Evolutionary conservation across 2,797 vertebrate species (phyloP), one percentile per base, ranked within the genome.

Genomic region (Acestrorhynchus altus): DNA sequence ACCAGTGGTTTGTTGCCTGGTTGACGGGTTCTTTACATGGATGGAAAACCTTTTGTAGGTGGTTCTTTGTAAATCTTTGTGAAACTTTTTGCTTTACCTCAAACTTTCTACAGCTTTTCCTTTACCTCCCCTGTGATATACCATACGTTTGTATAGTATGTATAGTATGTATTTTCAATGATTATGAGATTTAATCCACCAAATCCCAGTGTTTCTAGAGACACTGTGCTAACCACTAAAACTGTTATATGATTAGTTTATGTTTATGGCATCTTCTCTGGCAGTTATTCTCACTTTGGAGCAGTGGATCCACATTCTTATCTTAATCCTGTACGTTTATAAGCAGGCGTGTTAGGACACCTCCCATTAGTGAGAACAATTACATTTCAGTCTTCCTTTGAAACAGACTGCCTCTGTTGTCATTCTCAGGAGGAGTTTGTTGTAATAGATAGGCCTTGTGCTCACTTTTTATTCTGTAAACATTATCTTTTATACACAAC

Each of bases 261-360:
- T 6, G 54, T 67, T 59, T n/a, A 40, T 73, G 12, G 42, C 26
- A 44, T 16, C 26, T 59, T 16, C 42, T 42, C 22, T 79, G 44
- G 26, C 31, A 11, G 39, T 31, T 42, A 39, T 66, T 61, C 56
- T 42, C 16, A 20, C 8, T 52, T 57, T 57, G 2, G 10, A 40
- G 35, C 4, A 7, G 20, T 6, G 44, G 4, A 59, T 39, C 56
- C 0, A 1, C 56, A 51, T 74, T 73, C 39, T 67, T 9, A 31
- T 49, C 18, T 52, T 61, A 79, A 61, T 31, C 70, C 39, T 9
- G 28, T 20, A 22, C 47, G 6, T 68, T 57, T 54, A 52, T 54
- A 26, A 8, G 4, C 28, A 40, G 63, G 11, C 71, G 44, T 61
- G 77, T 74, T 20, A 47, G 71, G 46, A 24, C 71, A 69, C 31